These are phyloP conservation scores for Pseudeuparius sepicola DNA, from an alignment of 2,888 invertebrate species.

Conservation along the genomic window DNA sequence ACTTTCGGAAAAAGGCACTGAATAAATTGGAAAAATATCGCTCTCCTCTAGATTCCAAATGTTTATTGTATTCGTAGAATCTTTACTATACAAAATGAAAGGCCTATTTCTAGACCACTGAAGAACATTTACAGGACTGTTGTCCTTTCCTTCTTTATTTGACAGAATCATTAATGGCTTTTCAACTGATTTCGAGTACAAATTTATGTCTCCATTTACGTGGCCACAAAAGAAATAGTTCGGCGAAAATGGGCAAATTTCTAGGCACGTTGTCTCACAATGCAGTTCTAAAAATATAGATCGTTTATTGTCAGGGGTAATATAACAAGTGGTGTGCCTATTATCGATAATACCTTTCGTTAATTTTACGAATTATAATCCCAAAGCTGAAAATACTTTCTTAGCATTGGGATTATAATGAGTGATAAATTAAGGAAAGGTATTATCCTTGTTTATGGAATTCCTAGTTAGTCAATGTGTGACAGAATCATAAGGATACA, in stretches of 20 bases:
- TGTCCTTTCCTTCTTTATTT: slow-evolving; percentile 31
- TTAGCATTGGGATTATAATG: too few species aligned
- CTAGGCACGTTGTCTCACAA: slow-evolving; percentile 40
- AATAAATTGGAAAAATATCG: slow-evolving; percentile 41
- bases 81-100: slow-evolving; percentile 42
- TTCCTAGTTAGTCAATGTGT: too few species aligned
- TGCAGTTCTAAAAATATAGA: slow-evolving; percentile 28
- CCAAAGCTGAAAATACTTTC: too few species aligned
- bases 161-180: slow-evolving; percentile 38
- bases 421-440: too few species aligned
- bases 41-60: slow-evolving; percentile 45
- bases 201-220: slow-evolving; percentile 41
- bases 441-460: too few species aligned
- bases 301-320: too few species aligned
- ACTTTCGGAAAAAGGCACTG: slow-evolving; percentile 37
- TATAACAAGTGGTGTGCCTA: too few species aligned
- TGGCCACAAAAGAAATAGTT: slow-evolving; percentile 43
- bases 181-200: slow-evolving; percentile 38
- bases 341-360: too few species aligned
- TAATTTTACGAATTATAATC: too few species aligned
- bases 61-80: slow-evolving; percentile 39
- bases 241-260: slow-evolving; percentile 41
- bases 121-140: slow-evolving; percentile 35
- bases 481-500: too few species aligned
- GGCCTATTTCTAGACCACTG: slow-evolving; percentile 47